A percentile compares a stretch with the other conserved stretches of the same genome.
Conservation (phyloP, 2,888 invertebrate genomes). For the Rotaria macrura region DNA sequence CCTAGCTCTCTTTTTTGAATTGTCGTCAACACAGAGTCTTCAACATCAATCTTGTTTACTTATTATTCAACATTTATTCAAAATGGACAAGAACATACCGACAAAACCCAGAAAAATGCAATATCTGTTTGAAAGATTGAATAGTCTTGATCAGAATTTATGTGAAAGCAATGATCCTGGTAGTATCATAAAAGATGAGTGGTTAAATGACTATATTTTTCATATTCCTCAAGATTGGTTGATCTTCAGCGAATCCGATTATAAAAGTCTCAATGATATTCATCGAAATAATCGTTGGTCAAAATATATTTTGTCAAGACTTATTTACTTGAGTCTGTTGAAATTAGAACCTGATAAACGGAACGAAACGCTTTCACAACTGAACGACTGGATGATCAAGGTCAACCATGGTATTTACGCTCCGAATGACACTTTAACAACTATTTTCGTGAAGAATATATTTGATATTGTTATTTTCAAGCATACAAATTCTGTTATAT, state of each 20-base stretch:
- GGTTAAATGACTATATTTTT: not conserved
- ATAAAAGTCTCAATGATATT: not conserved
- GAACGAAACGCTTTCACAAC: not conserved
- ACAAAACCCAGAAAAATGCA: not conserved
- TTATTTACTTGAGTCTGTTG: not conserved
- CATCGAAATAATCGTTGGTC: not conserved
- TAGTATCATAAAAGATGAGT: not conserved
- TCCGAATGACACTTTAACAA: not conserved
- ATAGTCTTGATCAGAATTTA: not conserved
- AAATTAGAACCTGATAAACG: not conserved
- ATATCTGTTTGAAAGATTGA: not conserved
- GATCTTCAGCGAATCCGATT: not conserved
- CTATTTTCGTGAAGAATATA: not conserved
- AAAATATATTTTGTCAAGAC: not conserved
- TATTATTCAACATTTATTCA: not conserved
- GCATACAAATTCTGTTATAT: not conserved
- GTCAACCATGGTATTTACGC: not conserved
- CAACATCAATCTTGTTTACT: not conserved
- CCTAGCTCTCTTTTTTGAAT: no score
- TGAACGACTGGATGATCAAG: not conserved
- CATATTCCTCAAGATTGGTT: not conserved
- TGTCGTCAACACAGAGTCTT: not conserved
- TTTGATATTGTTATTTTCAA: not conserved
- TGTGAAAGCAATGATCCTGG: not conserved
- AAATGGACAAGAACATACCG: not conserved